Evolutionary conservation across 2,113 vertebrate species (phyloP).

Genomic region (Etheostoma cragini): DNA sequence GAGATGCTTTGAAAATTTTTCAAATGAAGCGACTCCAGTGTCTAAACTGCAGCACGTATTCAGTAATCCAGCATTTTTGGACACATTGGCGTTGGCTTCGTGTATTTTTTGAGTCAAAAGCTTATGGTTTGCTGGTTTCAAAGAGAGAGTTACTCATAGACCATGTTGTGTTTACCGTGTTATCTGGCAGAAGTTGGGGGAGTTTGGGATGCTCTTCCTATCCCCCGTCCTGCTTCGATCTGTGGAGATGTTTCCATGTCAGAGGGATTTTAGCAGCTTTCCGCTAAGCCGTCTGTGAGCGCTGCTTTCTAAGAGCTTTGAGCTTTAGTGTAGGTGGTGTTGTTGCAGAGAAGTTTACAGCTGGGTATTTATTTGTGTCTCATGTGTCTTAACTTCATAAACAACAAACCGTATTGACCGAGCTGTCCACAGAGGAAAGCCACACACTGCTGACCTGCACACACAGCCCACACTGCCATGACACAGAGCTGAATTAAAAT

Average conservation of each 20-base stretch:
- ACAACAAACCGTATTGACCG: slow-evolving; percentile 7
- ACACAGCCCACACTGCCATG: too few species aligned
- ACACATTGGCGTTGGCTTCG: neutral
- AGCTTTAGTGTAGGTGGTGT: slow-evolving; percentile 38
- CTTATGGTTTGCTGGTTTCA: slow-evolving; percentile 23
- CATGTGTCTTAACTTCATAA: slow-evolving; percentile 19
- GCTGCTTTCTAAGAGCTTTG: slow-evolving; percentile 30
- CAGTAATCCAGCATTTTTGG: slow-evolving; percentile 5
- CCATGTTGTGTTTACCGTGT: slow-evolving; percentile 4
- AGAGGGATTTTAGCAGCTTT: slow-evolving; percentile 39
- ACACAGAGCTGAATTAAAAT: too few species aligned
- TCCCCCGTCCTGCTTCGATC: slow-evolving; percentile 24
- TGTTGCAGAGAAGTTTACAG: slow-evolving; percentile 31
- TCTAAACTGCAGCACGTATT: slow-evolving; percentile 20
- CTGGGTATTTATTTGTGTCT: slow-evolving; percentile 26
- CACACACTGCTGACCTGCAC: too few species aligned
- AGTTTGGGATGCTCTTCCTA: slow-evolving; percentile 28
- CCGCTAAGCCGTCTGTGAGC: slow-evolving; percentile 24
- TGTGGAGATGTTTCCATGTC: slow-evolving; percentile 11
- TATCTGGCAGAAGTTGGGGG: neutral
- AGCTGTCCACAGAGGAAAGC: neutral
- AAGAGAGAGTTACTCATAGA: neutral
- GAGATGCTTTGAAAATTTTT: neutral
- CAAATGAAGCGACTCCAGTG: slow-evolving; percentile 8
- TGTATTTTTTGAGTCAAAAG: slow-evolving; percentile 24